phyloP scores from a whole-genome alignment of 2,888 invertebrate genomes.

The Salpingus planirostris region DNA sequence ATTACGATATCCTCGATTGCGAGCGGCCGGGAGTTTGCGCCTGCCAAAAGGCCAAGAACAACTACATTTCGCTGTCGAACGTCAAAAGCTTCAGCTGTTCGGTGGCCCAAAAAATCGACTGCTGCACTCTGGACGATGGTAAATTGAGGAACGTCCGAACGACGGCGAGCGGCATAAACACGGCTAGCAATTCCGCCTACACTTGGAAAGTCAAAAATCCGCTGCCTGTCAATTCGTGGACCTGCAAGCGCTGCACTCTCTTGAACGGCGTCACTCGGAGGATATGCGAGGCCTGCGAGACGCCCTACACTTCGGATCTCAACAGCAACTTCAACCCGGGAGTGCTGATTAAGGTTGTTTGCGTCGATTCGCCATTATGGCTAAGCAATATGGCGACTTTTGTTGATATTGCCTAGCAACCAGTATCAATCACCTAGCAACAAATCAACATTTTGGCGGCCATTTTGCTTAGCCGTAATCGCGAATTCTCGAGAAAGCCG shows the following conservation, averaged over 20 bases:
- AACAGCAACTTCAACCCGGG: constrained; percentile 39
- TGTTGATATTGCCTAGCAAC: too few species aligned
- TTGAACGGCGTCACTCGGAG: constrained; percentile 58
- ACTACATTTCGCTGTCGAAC: constrained; percentile 34
- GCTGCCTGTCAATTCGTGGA: constrained; percentile 45
- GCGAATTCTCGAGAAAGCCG: too few species aligned
- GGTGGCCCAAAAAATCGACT: constrained; percentile 31
- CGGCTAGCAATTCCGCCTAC: too few species aligned
- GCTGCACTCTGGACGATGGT: constrained; percentile 27
- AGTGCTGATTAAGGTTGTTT: constrained; percentile 44
- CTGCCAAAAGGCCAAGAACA: constrained; percentile 31
- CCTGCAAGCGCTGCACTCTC: constrained; percentile 66
- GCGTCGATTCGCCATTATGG: too few species aligned
- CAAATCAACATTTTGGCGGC: too few species aligned
- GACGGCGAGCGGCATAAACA: constrained; percentile 39
- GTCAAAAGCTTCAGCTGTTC: constrained; percentile 39
- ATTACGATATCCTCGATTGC: constrained; percentile 33
- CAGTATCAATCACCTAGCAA: too few species aligned
- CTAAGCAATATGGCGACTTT: too few species aligned
- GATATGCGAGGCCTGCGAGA: constrained; percentile 67
- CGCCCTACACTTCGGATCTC: constrained; percentile 46
- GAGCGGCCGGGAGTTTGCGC: constrained; percentile 29
- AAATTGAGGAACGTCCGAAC: constrained; percentile 34
- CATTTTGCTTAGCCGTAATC: too few species aligned
- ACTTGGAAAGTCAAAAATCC: constrained; percentile 33